phyloP scores from a whole-genome alignment of 2,888 invertebrate genomes.

The Melikaiella ostensackeni region DNA sequence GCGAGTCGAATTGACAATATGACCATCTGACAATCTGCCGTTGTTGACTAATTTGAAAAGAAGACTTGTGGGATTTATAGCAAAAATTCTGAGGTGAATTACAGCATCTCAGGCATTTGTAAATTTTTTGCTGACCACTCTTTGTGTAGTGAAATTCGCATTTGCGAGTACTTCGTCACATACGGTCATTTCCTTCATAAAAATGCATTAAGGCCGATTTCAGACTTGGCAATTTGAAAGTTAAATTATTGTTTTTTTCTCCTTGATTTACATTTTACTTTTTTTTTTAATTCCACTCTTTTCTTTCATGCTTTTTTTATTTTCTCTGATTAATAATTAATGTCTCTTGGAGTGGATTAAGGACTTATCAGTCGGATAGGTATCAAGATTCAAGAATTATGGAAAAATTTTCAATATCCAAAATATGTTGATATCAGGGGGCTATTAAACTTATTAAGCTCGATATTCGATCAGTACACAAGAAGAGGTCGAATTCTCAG shows the following conservation, averaged over 20 bases:
- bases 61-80: background rate
- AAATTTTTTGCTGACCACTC: background rate
- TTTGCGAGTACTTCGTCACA: background rate
- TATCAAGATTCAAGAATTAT: background rate
- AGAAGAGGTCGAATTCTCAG: background rate
- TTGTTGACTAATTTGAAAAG: background rate
- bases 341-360: background rate
- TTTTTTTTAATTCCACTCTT: background rate
- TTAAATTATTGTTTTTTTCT: too few species aligned
- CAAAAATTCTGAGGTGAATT: background rate
- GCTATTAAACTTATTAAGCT: slow-evolving; percentile 1
- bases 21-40: slow-evolving; percentile 1
- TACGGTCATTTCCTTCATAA: background rate
- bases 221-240: background rate
- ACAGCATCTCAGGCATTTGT: background rate
- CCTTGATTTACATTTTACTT: too few species aligned
- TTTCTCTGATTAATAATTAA: background rate
- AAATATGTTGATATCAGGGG: background rate
- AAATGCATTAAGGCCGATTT: background rate
- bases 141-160: background rate
- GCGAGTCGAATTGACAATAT: slow-evolving; percentile 16
- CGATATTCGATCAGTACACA: background rate
- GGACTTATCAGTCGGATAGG: background rate
- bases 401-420: background rate
- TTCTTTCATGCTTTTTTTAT: background rate